Evolutionary conservation across 2,888 invertebrate genomes (phyloP), one percentile per base, ranked within the genome.

Genomic region (Hirtodrosophila duncani): DNA sequence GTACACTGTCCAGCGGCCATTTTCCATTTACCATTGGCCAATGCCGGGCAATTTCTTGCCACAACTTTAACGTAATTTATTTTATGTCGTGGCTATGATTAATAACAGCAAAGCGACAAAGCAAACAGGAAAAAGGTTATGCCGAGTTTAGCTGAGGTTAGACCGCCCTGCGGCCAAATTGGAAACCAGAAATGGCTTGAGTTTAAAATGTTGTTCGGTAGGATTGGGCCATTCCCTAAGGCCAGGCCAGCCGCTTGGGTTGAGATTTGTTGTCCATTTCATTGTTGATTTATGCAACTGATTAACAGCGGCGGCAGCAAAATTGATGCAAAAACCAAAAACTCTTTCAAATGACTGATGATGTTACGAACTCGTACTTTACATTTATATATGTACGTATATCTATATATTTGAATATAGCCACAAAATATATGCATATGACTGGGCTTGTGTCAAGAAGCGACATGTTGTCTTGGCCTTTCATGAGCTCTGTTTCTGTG

Each of bases 51-150:
- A 74, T 67, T 69, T 49, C 57, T 56, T 55, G 58, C 42, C 55
- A 50, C 55, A 78, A 74, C 63, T 78, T 74, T 55, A 74, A 70
- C 60, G 72, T 67, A 79, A 77, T 77, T 77, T 77, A 77, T 79
- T 77, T 79, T 69, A 79, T 77, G 75, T 79, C 69, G 58, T 67
- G 63, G 67, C 72, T 65, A 74, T 78, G 72, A 74, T 74, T 74
- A 74, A 78, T 74, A 78, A 70, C 70, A 62, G 67, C 45, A 61
- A 53, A 53, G 63, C 46, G 48, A 53, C 57, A 57, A 61, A 30
- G 39, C 53, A 62, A 56, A 72, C 51, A 13, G 18, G 23, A 17
- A 30, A 56, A 41, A 41, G 20, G 49, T 52, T 51, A 39, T 55
- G 29, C 53, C 26, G 53, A 34, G 55, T 13, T 34, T 46, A 39